phyloP scores from a whole-genome alignment of 2,888 invertebrate species.

The Lymantria dispar region DNA sequence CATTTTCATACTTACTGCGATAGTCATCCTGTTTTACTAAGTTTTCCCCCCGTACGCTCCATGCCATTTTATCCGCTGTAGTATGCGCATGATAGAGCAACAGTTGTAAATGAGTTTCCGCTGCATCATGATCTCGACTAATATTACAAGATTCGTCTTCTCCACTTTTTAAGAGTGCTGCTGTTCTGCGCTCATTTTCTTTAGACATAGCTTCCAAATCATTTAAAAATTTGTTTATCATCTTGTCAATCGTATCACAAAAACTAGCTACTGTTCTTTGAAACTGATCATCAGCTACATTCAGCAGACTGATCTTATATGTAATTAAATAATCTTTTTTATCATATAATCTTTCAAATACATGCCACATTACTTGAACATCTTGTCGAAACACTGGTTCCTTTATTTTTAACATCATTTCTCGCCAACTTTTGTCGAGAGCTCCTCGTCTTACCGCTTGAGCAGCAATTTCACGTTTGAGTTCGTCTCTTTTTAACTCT shows the following conservation, averaged over 20 bases:
- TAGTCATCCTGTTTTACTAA: conserved; percentile 73
- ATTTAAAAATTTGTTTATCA: conserved; percentile 74
- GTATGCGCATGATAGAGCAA: conserved; percentile 59
- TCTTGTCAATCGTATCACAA: conserved; percentile 82
- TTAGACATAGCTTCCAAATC: conserved; percentile 59
- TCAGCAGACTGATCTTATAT: conserved; percentile 80
- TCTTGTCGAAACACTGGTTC: conserved; percentile 67
- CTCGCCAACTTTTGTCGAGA: conserved; percentile 61
- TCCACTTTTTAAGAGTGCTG: conserved; percentile 45
- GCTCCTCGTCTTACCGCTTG: conserved; percentile 50
- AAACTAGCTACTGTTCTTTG: conserved; percentile 84
- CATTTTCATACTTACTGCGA: conserved; percentile 49
- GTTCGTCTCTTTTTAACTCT: conserved; percentile 53
- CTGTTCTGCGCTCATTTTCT: conserved; percentile 52
- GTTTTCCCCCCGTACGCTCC: conserved; percentile 68
- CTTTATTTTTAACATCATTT: conserved; percentile 67
- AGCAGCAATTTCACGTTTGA: conserved; percentile 59
- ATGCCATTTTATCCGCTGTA: conserved; percentile 57
- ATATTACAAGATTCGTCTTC: conserved; percentile 48
- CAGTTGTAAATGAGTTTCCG: conserved; percentile 69
- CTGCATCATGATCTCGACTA: conserved; percentile 53
- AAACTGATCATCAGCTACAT: conserved; percentile 85
- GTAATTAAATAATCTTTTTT: conserved; percentile 83
- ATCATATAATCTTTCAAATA: conserved; percentile 79
- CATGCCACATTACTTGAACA: conserved; percentile 66